These are phyloP conservation scores for Molanna angustata DNA, from an alignment of 2,888 invertebrate species.

Conservation along the genomic window DNA sequence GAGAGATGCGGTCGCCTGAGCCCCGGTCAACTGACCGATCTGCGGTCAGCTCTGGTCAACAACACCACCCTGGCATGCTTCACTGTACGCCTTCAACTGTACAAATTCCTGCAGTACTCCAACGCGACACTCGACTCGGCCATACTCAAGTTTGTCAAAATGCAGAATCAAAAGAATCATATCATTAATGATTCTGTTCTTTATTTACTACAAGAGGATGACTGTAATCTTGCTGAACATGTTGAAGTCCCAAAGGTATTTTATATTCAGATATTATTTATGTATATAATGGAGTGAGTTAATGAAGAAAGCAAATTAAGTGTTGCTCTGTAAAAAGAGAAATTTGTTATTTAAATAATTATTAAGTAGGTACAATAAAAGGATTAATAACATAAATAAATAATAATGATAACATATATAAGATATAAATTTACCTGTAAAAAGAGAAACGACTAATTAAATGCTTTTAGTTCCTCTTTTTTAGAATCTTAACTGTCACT, in stretches of 20 bases:
- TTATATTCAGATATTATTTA: too few species aligned
- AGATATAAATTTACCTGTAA: too few species aligned
- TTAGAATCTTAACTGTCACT: too few species aligned
- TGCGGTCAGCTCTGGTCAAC: conserved; percentile 93
- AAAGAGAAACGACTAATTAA: too few species aligned
- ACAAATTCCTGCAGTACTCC: conserved; percentile 65
- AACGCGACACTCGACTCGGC: conserved; percentile 20
- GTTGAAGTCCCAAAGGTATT: conserved; percentile 91
- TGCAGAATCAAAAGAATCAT: conserved; percentile 60
- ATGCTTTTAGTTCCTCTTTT: too few species aligned
- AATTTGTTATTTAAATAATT: too few species aligned
- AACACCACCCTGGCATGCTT: conserved; percentile 93
- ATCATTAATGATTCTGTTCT: conserved; percentile 65
- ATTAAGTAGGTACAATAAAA: too few species aligned
- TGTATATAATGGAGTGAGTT: too few species aligned
- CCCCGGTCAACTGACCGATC: conserved; percentile 88
- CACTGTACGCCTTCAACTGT: conserved; percentile 80
- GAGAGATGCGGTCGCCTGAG: conserved; percentile 66
- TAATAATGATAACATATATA: not conserved
- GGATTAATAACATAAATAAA: too few species aligned
- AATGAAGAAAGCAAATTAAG: too few species aligned
- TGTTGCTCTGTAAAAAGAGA: too few species aligned
- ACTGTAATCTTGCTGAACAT: conserved; percentile 65
- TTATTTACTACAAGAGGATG: conserved; percentile 64
- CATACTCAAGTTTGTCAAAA: conserved; percentile 58